Base-by-base conservation (phyloP, 2,113 vertebrate species). In the Mugil cephalus region DNA sequence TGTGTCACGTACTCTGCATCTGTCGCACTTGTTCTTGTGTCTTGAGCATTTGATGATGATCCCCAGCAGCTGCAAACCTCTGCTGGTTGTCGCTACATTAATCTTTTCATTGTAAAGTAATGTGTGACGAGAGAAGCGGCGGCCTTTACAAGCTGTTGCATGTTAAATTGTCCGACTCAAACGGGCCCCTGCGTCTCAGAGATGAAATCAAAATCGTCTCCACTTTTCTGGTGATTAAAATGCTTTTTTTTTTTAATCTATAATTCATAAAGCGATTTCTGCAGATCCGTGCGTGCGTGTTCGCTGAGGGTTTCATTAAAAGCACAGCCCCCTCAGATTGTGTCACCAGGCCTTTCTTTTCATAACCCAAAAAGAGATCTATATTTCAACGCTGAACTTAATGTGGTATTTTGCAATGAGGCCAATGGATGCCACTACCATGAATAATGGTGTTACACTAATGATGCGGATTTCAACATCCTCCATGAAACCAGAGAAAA, bases 401-500 rank as follows among this genome's bases (percentile, higher is more conserved):
- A 58, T 74, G 71, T 55, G 36, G 14, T 24, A 8, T 65, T 52
- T 48, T 42, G 21, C 61, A 56, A 62, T 61, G 38, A 81, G 48
- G 67, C 66, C 58, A 56, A 42, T 66, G 42, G 19, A 84, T 80
- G 38, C 40, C 60, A 75, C 62, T 12, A 12, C 8, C 48, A 59
- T 77, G 85, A 87, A 74, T 55, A 82, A 79, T 35, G n/a, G 13
- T 63, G 68, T 15, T 7, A 39, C 54, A 51, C 55, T 71, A 84
- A 80, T 79, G 48, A 77, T 80, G 50, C 75, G 74, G 78, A 72
- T 83, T 61, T 67, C 24, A 56, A 67, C 76, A 65, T 88, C 58
- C 70, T 69, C 65, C 55, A 4, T 83, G 76, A 82, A 90, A 84
- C 66, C 62, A 70, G 82, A 87, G 83, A 76, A 74, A 83, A 80